Percentiles rank a stretch among this genome's conserved stretches.
Conservation (phyloP, 2,113 vertebrate genomes). For the Mungos mungo region DNA sequence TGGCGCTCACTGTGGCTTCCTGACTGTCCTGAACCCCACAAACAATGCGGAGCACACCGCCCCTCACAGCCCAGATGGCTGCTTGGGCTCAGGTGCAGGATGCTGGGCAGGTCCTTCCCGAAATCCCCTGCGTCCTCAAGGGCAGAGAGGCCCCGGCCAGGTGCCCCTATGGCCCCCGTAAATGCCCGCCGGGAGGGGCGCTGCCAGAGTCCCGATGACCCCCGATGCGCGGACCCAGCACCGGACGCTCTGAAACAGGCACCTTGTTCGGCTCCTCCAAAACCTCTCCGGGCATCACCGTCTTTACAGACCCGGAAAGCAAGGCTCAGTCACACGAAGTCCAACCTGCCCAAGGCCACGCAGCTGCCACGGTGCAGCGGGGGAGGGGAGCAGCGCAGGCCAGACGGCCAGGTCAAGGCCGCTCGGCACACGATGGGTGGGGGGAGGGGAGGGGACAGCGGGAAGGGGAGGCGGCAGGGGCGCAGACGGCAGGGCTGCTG, state of each 20-base stretch:
- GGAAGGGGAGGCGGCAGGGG: too few species aligned
- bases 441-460: rapidly evolving
- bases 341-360: background rate
- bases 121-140: too few species aligned
- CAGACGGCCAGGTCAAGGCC: background rate
- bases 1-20: background rate
- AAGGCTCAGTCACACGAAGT: background rate
- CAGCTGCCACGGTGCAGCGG: background rate
- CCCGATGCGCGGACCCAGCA: rapidly evolving
- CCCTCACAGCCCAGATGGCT: background rate
- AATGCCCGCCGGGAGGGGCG: background rate
- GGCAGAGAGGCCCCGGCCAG: background rate
- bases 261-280: rapidly evolving
- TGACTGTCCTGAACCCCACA: background rate
- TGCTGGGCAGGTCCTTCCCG: too few species aligned
- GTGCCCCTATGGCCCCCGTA: background rate
- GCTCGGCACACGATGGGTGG: background rate
- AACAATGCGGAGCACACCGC: background rate
- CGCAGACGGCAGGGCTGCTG: background rate
- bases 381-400: too few species aligned
- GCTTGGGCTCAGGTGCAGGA: background rate
- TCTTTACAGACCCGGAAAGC: too few species aligned
- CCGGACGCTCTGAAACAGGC: rapidly evolving
- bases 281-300: rapidly evolving
- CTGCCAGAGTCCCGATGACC: rapidly evolving